Percentiles rank a stretch among this genome's conserved stretches.
Evolutionary conservation across 2,888 invertebrate genomes (phyloP).

Genomic region (Ennomos erosarius): DNA sequence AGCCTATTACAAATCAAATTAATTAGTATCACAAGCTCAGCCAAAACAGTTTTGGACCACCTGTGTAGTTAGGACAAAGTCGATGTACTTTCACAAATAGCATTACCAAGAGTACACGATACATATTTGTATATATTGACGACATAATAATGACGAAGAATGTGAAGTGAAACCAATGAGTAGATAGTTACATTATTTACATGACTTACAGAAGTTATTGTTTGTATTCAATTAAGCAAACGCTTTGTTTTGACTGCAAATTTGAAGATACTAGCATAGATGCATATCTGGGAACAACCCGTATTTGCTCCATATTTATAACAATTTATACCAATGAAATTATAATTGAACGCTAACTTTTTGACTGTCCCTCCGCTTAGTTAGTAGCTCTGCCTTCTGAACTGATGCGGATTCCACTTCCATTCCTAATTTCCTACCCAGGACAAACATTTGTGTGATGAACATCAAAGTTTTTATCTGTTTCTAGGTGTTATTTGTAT

Average conservation of each 20-base stretch:
- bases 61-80: conserved; percentile 10
- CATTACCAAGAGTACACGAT: conserved; percentile 11
- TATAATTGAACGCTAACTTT: no score
- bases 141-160: not conserved
- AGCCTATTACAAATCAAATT: not conserved
- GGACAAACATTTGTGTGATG: no score
- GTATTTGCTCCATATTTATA: no score
- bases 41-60: not conserved
- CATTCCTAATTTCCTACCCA: no score
- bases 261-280: not conserved
- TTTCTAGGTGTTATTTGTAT: no score
- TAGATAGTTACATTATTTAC: conserved; percentile 6
- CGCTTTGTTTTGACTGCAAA: conserved; percentile 1
- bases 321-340: no score
- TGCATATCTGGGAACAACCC: not conserved
- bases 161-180: conserved; percentile 7
- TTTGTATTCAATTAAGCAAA: conserved; percentile 11
- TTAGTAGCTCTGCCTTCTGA: no score
- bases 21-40: not conserved
- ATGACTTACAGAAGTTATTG: conserved; percentile 2
- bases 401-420: no score
- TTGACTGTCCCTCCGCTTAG: no score
- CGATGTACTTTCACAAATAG: conserved; percentile 5
- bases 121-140: conserved; percentile 9
- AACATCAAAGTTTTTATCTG: no score